Conservation (phyloP, 2,888 invertebrate species). For the Zele albiditarsus region DNA sequence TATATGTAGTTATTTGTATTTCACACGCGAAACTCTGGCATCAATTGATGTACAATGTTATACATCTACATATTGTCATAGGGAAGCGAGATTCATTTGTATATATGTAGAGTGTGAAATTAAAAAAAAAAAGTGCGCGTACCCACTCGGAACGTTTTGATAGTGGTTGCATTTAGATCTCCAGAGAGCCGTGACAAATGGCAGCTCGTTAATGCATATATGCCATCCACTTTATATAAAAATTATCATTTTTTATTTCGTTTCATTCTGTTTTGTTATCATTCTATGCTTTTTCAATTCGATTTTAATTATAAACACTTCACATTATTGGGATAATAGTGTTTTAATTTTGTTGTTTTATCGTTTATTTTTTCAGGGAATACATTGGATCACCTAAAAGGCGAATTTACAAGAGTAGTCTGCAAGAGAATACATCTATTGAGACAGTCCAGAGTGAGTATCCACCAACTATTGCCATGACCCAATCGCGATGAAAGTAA, state of each 20-base stretch:
- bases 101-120: constrained; percentile 15
- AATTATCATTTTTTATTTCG: constrained; percentile 42
- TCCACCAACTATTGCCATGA: constrained; percentile 4
- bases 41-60: constrained; percentile 59
- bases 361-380: constrained; percentile 74
- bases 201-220: constrained; percentile 56
- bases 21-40: constrained; percentile 54
- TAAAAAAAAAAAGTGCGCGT: constrained; percentile 41
- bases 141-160: constrained; percentile 54
- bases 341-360: not conserved
- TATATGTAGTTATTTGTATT: constrained; percentile 53
- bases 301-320: not conserved
- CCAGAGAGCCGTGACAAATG: constrained; percentile 56
- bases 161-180: constrained; percentile 46
- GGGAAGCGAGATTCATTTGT: constrained; percentile 13
- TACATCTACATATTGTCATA: constrained; percentile 43
- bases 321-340: not conserved
- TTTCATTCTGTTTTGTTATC: not conserved
- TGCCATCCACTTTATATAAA: constrained; percentile 52
- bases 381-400: constrained; percentile 78
- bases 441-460: constrained; percentile 73
- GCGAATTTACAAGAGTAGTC: constrained; percentile 71
- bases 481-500: not conserved
- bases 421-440: constrained; percentile 73
- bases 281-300: not conserved